Base-by-base conservation (phyloP, 1,140 invertebrate genomes). In the Pseudomyrmex dendroicus region DNA sequence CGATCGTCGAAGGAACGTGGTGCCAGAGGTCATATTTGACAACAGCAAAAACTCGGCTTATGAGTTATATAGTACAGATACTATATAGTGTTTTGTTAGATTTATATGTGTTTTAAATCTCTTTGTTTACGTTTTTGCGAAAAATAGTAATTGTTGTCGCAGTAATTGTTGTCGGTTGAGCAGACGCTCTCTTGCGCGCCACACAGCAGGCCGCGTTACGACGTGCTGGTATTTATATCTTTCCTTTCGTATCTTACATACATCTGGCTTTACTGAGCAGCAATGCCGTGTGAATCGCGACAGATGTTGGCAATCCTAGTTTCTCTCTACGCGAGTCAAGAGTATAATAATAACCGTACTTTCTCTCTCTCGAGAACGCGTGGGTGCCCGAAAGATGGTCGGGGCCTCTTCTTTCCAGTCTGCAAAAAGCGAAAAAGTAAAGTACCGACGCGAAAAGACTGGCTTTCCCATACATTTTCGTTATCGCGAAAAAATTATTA, bases 231-330 rank as follows among this genome's bases (percentile, higher is more conserved):
- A 52, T 52, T 52, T 13, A 52, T 13, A 52, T 52, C 13, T 52
- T 12, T 64, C 2, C 17, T 9, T 46, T 15, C n/a, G 44, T 1
- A 64, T 63, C 5, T 63, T 7, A 64, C 35, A 64, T 46, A 10
- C 63, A 66, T 66, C 35, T 46, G 25, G 3, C 4, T 63, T 44
- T 63, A 63, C 2, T 12, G 15, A 66, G 4, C 12, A 9, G n/a
- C n/a, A 46, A 66, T 66, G 10, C 35, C n/a, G 46, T 64, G 62
- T n/a, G 62, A 63, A 64, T 48, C n/a, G 44, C n/a, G 63, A 66
- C 63, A 66, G 44, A 66, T 66, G 63, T 46, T 64, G n/a, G 35
- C 35, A 66, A 20, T 66, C 44, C 44, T 48, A 66, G 9, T 44
- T 66, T 17, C n/a, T 46, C 35, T 35, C 35, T 35, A 35, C 4